Percentiles rank a stretch among this genome's conserved stretches.
phyloP scores from a whole-genome alignment of 92 coral and sea anemone species.

The Pocillopora meandrina region DNA sequence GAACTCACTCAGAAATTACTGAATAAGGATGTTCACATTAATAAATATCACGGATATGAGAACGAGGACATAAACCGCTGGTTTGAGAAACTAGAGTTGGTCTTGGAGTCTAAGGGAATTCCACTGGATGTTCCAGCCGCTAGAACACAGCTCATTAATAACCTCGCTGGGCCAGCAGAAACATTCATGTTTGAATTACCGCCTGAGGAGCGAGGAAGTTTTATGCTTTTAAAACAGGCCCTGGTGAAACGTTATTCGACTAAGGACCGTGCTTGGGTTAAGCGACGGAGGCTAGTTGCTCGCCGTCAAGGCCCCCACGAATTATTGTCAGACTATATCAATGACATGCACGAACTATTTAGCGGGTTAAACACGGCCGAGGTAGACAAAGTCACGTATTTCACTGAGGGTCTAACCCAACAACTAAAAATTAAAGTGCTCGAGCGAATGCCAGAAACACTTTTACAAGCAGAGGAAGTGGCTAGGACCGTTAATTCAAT shows the following conservation, averaged over 20 bases:
- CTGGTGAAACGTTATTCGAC: not conserved
- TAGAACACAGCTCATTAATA: not conserved
- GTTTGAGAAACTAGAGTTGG: not conserved
- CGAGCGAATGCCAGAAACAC: constrained; percentile 10
- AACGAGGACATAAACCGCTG: too few species aligned
- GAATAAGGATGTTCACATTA: too few species aligned
- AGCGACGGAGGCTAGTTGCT: not conserved
- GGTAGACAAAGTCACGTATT: not conserved
- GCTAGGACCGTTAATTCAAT: not conserved
- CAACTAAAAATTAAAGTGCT: not conserved
- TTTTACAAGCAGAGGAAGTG: constrained; percentile 1
- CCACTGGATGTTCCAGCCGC: not conserved
- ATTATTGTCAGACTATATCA: not conserved
- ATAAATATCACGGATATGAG: too few species aligned
- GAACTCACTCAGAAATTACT: too few species aligned
- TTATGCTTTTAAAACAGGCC: not conserved
- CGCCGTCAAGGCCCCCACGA: constrained; percentile 5
- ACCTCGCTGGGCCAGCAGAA: not conserved
- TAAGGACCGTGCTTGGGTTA: not conserved
- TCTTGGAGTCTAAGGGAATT: not conserved
- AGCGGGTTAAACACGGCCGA: not conserved
- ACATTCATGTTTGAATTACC: not conserved
- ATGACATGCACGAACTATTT: constrained; percentile 16
- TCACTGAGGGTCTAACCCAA: not conserved
- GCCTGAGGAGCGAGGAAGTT: not conserved